phyloP scores from a whole-genome alignment of 2,113 vertebrate genomes.

The Elephantulus edwardii region DNA sequence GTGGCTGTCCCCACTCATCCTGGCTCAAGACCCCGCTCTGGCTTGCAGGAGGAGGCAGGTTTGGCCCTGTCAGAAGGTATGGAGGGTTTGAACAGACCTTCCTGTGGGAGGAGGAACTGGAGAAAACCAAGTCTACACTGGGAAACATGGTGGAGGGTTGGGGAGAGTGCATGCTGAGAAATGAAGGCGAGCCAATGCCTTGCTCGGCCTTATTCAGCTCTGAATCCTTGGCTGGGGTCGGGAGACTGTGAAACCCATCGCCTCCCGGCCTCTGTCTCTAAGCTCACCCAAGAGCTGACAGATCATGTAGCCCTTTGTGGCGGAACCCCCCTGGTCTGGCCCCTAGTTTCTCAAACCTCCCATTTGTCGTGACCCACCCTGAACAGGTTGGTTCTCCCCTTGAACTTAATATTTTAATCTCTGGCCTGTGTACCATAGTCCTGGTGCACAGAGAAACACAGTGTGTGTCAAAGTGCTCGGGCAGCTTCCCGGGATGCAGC shows the following conservation, averaged over 20 bases:
- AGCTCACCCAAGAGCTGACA: neutral
- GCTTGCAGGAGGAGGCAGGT: neutral
- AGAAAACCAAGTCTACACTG: neutral
- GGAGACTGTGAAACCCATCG: neutral
- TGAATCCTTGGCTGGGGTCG: too few relatives aligned
- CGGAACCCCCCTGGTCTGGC: neutral
- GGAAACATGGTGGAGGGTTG: accelerated
- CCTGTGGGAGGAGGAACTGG: neutral
- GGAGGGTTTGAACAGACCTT: too few relatives aligned
- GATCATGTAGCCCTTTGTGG: neutral
- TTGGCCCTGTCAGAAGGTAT: too few relatives aligned
- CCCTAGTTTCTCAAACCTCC: neutral
- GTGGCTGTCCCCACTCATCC: neutral
- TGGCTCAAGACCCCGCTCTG: too few relatives aligned
- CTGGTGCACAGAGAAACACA: neutral
- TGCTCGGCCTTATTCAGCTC: neutral
- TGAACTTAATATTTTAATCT: neutral
- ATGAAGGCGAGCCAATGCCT: accelerated
- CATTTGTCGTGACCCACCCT: neutral
- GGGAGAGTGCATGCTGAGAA: accelerated
- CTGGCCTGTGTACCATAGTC: neutral
- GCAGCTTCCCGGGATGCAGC: neutral
- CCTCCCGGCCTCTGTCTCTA: neutral
- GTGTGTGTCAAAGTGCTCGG: neutral
- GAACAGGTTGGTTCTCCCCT: neutral